Evolutionary conservation across 2,113 vertebrate species (phyloP), one percentile per base, ranked within the genome.

Genomic region (Lutjanus erythropterus): DNA sequence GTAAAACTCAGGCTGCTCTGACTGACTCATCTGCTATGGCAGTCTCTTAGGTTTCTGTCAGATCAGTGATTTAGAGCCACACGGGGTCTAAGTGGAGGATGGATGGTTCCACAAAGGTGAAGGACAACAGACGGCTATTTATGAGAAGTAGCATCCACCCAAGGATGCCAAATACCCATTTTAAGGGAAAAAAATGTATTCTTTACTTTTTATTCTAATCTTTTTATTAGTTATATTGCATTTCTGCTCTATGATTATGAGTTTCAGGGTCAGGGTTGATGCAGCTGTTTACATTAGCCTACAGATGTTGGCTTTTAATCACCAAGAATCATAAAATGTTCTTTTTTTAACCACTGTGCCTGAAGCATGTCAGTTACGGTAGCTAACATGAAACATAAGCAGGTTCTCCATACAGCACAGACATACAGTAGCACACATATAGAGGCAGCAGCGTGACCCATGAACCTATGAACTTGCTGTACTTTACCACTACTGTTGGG

Each of bases 31-130:
- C 39, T 0, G 3, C 59, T 11, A 19, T 50, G 64, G 49, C 52
- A 41, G 8, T 12, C 25, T 31, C 33, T 71, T 55, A 59, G 52
- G 42, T 84, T 71, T 53, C 61, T 60, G 76, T 31, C 78, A 74
- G 39, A 4, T 23, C 52, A 59, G 33, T 81, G 80, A 85, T 84
- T 86, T 66, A 81, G 25, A 58, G 47, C 15, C 35, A 15, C 27
- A 19, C 41, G 27, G 42, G 23, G 59, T 79, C 35, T 60, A 47
- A 58, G 27, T 31, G 29, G 25, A 19, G 37, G 47, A 80, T 5
- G 31, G 46, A 42, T 23, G 58, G 33, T 25, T 35, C 49, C 31
- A 23, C 33, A 21, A 29, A 37, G 53, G 10, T 49, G 39, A 79
- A 72, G 71, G 71, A 66, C 78, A 65, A 41, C 12, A 5, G 23